A percentile compares a stretch with the other conserved stretches of the same genome.
Evolutionary conservation across 1,140 invertebrate species (phyloP).

Genomic region (Phthorimaea operculella): DNA sequence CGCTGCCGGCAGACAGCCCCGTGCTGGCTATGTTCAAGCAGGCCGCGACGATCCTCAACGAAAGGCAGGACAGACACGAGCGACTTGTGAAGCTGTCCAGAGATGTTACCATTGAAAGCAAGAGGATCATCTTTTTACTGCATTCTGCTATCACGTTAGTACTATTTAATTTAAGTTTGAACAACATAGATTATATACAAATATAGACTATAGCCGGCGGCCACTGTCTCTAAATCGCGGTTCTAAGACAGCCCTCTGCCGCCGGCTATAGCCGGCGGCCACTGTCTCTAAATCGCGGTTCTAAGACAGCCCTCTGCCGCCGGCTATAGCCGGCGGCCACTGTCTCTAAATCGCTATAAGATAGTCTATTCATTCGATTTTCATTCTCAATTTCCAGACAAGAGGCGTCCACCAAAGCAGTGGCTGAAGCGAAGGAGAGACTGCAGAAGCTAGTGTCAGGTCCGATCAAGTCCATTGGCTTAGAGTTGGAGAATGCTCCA

Average conservation of each 20-base stretch:
- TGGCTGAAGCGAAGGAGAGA: slow-evolving; percentile 75
- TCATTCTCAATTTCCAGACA: slow-evolving; percentile 54
- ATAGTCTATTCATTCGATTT: too few relatives aligned
- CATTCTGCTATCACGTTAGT: slow-evolving; percentile 74
- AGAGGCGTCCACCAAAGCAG: slow-evolving; percentile 67
- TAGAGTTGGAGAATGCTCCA: slow-evolving; percentile 78
- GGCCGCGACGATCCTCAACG: slow-evolving; percentile 78
- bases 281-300: too few relatives aligned
- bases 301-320: too few relatives aligned
- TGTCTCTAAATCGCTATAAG: too few relatives aligned
- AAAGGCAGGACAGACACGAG: slow-evolving; percentile 87
- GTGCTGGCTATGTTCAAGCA: slow-evolving; percentile 75
- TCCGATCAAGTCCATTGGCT: slow-evolving; percentile 75
- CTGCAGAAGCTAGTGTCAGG: slow-evolving; percentile 71
- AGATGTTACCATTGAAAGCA: slow-evolving; percentile 94
- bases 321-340: too few relatives aligned
- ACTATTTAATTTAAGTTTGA: too few relatives aligned
- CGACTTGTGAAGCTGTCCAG: slow-evolving; percentile 84
- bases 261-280: too few relatives aligned
- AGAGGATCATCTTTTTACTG: slow-evolving; percentile 88
- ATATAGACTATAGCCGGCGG: slow-evolving; percentile 5
- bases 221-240: too few relatives aligned
- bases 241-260: too few relatives aligned
- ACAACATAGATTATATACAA: too few relatives aligned
- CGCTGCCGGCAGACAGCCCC: slow-evolving; percentile 61